phyloP scores from a whole-genome alignment of 1,140 invertebrate species.

The Pseudomyrmex gracilis region DNA sequence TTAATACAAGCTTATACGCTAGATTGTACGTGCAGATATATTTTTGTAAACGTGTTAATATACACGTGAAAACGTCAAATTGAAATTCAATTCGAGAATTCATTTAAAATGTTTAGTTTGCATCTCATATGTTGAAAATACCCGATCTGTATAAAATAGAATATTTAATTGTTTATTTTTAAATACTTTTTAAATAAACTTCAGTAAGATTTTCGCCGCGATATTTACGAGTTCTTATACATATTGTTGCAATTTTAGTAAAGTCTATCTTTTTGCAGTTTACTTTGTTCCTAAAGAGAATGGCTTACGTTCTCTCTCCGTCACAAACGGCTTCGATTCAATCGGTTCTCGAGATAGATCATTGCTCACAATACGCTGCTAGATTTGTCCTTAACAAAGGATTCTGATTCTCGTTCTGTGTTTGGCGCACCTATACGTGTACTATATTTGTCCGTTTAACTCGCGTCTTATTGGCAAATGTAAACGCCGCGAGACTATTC shows the following conservation, averaged over 20 bases:
- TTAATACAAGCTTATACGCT: no score
- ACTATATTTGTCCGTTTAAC: constrained; percentile 43
- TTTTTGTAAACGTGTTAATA: no score
- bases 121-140: no score
- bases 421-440: constrained; percentile 40
- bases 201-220: background rate
- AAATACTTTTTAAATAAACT: background rate
- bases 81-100: no score
- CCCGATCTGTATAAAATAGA: no score
- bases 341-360: constrained; percentile 32
- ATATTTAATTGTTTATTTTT: no score
- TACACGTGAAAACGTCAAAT: no score
- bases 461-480: background rate
- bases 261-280: background rate
- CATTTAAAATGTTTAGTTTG: no score
- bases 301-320: constrained; percentile 38
- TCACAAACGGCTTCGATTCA: constrained; percentile 53
- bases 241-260: background rate
- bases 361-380: constrained; percentile 29
- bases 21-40: no score
- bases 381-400: constrained; percentile 60
- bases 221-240: background rate
- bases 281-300: constrained; percentile 31
- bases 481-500: constrained; percentile 23
- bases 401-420: constrained; percentile 46